phyloP scores from a whole-genome alignment of 2,888 invertebrate genomes.

The Osedax frankpressi region DNA sequence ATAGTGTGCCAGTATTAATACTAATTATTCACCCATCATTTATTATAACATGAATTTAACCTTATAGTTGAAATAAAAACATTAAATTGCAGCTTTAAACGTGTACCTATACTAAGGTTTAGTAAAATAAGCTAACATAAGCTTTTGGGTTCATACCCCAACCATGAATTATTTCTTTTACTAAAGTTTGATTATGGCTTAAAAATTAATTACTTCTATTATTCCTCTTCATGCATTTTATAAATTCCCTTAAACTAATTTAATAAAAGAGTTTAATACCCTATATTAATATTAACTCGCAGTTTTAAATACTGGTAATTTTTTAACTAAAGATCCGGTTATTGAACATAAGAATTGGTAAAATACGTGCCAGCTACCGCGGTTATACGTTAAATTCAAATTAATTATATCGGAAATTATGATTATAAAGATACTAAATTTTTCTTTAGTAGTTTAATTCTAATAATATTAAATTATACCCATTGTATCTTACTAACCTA shows the following conservation, averaged over 20 bases:
- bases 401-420: conserved; percentile 23
- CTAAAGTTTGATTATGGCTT: conserved; percentile 26
- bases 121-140: conserved; percentile 27
- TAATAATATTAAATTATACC: background rate
- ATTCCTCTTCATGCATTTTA: conserved; percentile 17
- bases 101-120: conserved; percentile 24
- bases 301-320: conserved; percentile 19
- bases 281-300: conserved; percentile 12
- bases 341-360: conserved; percentile 17
- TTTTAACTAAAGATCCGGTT: conserved; percentile 15
- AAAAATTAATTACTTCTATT: conserved; percentile 7
- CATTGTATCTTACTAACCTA: conserved; percentile 3
- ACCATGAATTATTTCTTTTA: conserved; percentile 23
- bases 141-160: conserved; percentile 29
- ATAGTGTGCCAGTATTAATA: conserved; percentile 19
- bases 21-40: conserved; percentile 21
- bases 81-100: conserved; percentile 29
- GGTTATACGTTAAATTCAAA: conserved; percentile 30
- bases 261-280: background rate
- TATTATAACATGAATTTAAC: conserved; percentile 18
- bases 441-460: conserved; percentile 7
- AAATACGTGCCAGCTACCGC: conserved; percentile 33
- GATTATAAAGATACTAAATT: background rate
- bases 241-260: background rate
- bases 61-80: conserved; percentile 27